Percentiles rank a stretch among this genome's conserved stretches.
Conservation (phyloP, 2,797 vertebrate genomes). For the Acipenser oxyrinchus region DNA sequence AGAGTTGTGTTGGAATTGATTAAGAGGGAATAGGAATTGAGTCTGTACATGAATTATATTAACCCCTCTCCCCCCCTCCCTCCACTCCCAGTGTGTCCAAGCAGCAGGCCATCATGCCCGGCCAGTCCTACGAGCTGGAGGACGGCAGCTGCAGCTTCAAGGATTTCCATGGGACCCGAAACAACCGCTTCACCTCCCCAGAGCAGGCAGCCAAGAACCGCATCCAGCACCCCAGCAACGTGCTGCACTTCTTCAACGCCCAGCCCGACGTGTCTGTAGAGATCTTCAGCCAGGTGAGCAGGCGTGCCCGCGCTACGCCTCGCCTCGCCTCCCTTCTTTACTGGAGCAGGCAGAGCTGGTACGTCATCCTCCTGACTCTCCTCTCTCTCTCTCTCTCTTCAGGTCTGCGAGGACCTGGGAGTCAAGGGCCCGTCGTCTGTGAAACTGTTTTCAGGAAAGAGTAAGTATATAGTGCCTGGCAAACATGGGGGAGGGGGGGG, state of each 20-base stretch:
- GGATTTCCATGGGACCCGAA: constrained; percentile 84
- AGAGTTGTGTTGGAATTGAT: too few species aligned
- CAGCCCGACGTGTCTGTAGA: constrained; percentile 78
- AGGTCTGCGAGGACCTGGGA: constrained; percentile 80
- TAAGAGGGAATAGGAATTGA: too few species aligned
- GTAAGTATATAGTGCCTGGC: constrained; percentile 53
- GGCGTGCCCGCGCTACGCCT: neutral
- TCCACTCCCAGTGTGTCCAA: constrained; percentile 70
- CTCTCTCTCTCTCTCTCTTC: neutral
- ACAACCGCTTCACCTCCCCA: constrained; percentile 85
- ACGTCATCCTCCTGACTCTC: neutral
- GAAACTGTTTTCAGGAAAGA: constrained; percentile 87
- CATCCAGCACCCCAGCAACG: constrained; percentile 87
- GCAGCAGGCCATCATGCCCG: constrained; percentile 87
- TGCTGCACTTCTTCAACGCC: constrained; percentile 87
- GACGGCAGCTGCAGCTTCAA: constrained; percentile 87
- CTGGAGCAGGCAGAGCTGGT: neutral
- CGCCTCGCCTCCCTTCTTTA: too few species aligned
- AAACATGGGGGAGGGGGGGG: too few species aligned
- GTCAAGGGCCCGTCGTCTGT: constrained; percentile 74
- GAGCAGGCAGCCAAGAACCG: constrained; percentile 90
- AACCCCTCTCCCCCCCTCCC: neutral
- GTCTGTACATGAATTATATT: too few species aligned
- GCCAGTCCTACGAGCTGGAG: constrained; percentile 84
- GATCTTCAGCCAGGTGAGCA: constrained; percentile 72